Percentiles rank a stretch among this genome's conserved stretches.
These are phyloP conservation scores for Zaprionus lineosus DNA, from an alignment of 2,888 invertebrate species.

Conservation along the genomic window DNA sequence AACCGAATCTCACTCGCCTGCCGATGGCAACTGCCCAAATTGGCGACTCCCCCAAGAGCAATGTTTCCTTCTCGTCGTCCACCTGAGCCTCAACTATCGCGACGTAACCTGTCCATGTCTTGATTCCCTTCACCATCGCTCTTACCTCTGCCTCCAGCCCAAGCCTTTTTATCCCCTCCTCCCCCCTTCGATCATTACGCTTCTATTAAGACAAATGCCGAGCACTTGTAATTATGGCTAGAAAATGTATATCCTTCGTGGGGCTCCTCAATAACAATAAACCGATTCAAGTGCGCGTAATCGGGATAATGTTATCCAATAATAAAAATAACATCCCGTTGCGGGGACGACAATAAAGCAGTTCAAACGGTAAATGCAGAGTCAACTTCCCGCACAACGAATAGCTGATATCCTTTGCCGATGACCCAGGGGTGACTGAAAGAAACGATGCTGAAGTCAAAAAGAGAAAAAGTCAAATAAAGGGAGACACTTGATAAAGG, in stretches of 20 bases:
- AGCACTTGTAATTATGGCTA: slow-evolving; percentile 72
- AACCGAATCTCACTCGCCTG: slow-evolving; percentile 42
- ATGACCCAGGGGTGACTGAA: too few species aligned
- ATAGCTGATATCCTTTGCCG: slow-evolving; percentile 16
- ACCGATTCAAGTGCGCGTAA: slow-evolving; percentile 74
- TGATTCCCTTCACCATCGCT: background rate
- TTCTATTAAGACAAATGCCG: slow-evolving; percentile 42
- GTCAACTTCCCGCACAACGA: too few species aligned
- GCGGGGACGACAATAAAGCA: slow-evolving; percentile 51
- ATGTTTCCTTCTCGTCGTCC: background rate
- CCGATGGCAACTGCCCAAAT: slow-evolving; percentile 42
- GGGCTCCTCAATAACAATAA: slow-evolving; percentile 66
- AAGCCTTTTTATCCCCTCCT: background rate
- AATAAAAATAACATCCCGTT: slow-evolving; percentile 65
- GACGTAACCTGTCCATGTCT: slow-evolving; percentile 52
- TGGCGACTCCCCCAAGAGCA: slow-evolving; percentile 42
- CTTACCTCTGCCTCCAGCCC: background rate
- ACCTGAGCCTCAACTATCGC: background rate
- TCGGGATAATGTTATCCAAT: slow-evolving; percentile 71
- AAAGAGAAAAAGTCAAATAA: too few species aligned
- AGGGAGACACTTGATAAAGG: too few species aligned
- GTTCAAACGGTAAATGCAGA: background rate
- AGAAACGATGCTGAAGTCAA: background rate
- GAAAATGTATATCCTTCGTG: slow-evolving; percentile 46
- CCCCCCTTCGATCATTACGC: background rate